Conservation (phyloP, 2,797 vertebrate genomes). For the Acanthiza pusilla region DNA sequence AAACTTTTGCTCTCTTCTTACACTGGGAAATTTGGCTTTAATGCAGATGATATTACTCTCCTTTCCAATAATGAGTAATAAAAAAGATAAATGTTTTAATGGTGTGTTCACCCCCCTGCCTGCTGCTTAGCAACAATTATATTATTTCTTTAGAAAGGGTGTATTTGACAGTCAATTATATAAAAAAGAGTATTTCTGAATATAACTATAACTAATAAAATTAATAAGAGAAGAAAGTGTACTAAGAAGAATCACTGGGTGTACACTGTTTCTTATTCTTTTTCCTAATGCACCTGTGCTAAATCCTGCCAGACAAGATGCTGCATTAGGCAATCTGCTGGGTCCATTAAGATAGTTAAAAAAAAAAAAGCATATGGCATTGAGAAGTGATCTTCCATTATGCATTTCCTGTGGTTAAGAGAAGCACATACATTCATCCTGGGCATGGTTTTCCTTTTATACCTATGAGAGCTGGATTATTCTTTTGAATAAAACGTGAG, state of each 20-base stretch:
- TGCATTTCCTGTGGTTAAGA: not conserved
- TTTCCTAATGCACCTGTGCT: not conserved
- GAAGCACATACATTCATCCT: not conserved
- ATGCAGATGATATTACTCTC: not conserved
- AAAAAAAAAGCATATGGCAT: not conserved
- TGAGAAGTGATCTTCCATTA: not conserved
- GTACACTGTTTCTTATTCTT: not conserved
- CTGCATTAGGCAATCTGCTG: not conserved
- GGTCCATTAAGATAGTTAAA: not conserved
- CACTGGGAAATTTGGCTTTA: not conserved
- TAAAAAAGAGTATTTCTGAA: not conserved
- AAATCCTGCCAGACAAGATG: not conserved
- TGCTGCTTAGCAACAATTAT: fast-evolving
- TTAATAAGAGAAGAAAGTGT: not conserved
- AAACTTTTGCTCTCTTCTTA: not conserved
- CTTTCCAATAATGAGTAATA: not conserved
- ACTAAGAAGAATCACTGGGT: not conserved
- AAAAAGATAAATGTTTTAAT: not conserved
- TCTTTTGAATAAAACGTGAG: not conserved
- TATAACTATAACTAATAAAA: not conserved
- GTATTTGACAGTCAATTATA: not conserved
- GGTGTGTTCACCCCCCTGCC: fast-evolving
- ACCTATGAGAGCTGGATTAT: not conserved
- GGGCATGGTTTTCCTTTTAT: not conserved
- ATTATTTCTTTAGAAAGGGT: not conserved